Conservation (phyloP, 2,888 invertebrate genomes). For the Harmothoe impar region DNA sequence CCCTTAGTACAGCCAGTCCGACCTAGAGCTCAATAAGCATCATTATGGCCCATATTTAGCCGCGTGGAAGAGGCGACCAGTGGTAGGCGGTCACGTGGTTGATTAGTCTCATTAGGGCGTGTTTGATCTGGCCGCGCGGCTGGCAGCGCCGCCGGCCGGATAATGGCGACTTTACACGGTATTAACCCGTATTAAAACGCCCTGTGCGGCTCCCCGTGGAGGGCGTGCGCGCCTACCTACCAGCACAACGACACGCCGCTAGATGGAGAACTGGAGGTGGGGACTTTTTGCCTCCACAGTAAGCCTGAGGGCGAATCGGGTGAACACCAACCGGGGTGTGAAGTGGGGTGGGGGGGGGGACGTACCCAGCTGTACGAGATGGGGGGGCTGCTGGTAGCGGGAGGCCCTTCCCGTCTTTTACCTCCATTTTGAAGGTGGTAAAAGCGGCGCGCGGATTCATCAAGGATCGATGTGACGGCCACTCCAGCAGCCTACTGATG, state of each 20-base stretch:
- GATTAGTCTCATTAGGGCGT: conserved; percentile 48
- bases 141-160: not conserved
- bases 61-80: conserved; percentile 25
- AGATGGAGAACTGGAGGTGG: too few species aligned
- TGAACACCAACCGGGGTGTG: not conserved
- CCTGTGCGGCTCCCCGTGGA: not conserved
- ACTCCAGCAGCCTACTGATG: not conserved
- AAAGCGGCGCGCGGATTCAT: conserved; percentile 42
- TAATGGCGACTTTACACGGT: conserved; percentile 40
- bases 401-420: not conserved
- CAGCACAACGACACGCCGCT: too few species aligned
- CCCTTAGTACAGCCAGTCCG: not conserved
- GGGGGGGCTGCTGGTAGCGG: not conserved
- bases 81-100: conserved; percentile 25
- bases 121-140: conserved; percentile 24
- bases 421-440: conserved; percentile 34
- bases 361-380: not conserved
- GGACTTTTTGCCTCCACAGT: not conserved
- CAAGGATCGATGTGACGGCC: conserved; percentile 40
- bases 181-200: conserved; percentile 41
- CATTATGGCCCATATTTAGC: conserved; percentile 47
- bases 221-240: not conserved
- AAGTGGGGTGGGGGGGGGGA: not conserved
- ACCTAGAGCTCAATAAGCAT: conserved; percentile 33
- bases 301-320: conserved; percentile 9